A percentile compares a stretch with the other conserved stretches of the same genome.
These are phyloP conservation scores for Cryptotermes secundus DNA, from an alignment of 1,140 invertebrate species.

Conservation along the genomic window DNA sequence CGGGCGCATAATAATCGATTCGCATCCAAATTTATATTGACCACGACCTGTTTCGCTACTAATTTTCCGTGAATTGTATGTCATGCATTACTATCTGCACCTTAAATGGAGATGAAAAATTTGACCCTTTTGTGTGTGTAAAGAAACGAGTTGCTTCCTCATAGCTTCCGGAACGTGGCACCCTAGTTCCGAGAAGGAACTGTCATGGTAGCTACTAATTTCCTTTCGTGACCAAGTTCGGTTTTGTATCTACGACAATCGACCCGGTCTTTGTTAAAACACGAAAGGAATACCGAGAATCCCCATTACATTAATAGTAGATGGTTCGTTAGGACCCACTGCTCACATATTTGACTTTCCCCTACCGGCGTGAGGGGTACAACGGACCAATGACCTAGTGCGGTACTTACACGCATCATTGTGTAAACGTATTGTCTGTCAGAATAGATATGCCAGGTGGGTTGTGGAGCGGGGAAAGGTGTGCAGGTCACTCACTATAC, in stretches of 20 bases:
- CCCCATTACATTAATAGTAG: constrained; percentile 11
- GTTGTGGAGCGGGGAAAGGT: too few species aligned
- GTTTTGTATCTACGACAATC: background rate
- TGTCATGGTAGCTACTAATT: background rate
- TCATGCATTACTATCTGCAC: too few species aligned
- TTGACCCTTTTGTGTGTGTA: too few species aligned
- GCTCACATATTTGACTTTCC: background rate
- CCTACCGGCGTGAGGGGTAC: too few species aligned
- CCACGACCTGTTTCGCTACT: too few species aligned
- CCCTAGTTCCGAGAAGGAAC: background rate
- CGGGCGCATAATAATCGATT: too few species aligned
- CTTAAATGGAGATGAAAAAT: too few species aligned
- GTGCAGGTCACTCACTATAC: too few species aligned
- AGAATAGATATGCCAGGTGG: too few species aligned
- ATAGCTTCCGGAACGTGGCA: background rate
- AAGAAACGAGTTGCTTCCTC: background rate
- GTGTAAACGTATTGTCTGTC: too few species aligned
- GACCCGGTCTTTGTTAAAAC: background rate
- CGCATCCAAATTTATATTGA: too few species aligned
- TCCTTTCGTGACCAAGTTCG: background rate
- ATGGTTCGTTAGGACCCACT: background rate
- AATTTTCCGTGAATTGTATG: too few species aligned
- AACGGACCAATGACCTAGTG: background rate
- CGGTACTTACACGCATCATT: background rate
- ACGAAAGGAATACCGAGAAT: background rate